These are phyloP conservation scores for Drosophila baimaii DNA, from an alignment of 1,140 invertebrate species.

Conservation along the genomic window DNA sequence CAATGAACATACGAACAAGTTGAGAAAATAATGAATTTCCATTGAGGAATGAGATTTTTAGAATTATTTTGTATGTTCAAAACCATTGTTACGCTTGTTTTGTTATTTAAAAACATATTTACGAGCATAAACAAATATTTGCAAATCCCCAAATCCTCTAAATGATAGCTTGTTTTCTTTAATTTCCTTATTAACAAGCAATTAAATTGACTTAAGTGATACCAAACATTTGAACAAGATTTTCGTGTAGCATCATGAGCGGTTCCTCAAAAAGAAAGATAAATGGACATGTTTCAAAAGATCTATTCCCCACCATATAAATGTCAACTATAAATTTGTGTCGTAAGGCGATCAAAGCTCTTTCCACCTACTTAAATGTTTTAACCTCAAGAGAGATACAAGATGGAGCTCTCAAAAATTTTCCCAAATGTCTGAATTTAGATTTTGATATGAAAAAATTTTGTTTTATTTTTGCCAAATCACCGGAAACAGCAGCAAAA, in stretches of 20 bases:
- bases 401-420: not conserved
- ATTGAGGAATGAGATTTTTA: not conserved
- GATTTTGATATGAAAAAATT: slow-evolving; percentile 12
- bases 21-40: not conserved
- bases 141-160: not conserved
- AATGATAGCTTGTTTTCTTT: not conserved
- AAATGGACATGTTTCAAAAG: slow-evolving; percentile 14
- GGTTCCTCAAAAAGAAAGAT: slow-evolving; percentile 3
- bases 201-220: slow-evolving; percentile 16
- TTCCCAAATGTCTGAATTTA: not conserved
- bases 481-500: slow-evolving; percentile 46
- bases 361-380: slow-evolving; percentile 27
- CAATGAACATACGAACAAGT: not conserved
- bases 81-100: not conserved
- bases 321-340: slow-evolving; percentile 44
- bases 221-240: not conserved
- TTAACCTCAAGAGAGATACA: slow-evolving; percentile 1
- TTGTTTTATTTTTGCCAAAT: slow-evolving; percentile 34
- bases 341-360: slow-evolving; percentile 18
- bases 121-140: not conserved
- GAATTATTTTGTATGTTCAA: not conserved
- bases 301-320: slow-evolving; percentile 13
- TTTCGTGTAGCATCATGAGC: not conserved
- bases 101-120: not conserved
- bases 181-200: not conserved